Evolutionary conservation across 2,797 vertebrate species (phyloP), one percentile per base, ranked within the genome.

Genomic region (Craterocephalus amniculus): DNA sequence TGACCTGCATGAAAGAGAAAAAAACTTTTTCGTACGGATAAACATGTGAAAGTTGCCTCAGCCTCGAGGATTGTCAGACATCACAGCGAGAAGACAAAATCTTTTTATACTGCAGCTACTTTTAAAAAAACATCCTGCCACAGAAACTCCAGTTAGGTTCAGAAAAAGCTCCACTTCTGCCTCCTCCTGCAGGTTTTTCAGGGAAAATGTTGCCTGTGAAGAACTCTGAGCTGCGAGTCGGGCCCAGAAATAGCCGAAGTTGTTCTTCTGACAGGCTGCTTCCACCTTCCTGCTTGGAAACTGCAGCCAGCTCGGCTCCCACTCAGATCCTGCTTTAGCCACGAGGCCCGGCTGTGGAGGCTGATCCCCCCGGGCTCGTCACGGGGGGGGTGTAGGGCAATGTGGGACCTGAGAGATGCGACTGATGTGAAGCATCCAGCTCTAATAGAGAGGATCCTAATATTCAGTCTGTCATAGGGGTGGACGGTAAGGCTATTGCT

Each of bases 311-410:
- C 38, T 57, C 59, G 45, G 68, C 32, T 62, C 32, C 62, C 55
- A 64, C 36, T 60, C 74, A 58, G n/a, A 31, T 67, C 38, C 24
- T 10, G 10, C 57, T 68, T 67, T 49, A 61, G 51, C 59, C 71
- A 70, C 55, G 14, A 40, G 55, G 14, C 36, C 31, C n/a, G 67
- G 14, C 31, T 49, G 56, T 49, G 65, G 57, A 70, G 45, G 56
- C 56, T 6, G 40, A 67, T 58, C 67, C 58, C 40, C 4, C n/a
- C 29, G 59, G 52, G 24, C 63, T 57, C 54, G n/a, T 43, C 13
- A 18, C 20, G 49, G 31, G 35, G 27, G 32, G 34, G 31, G 57
- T 38, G 34, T 20, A 6, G 20, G 27, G 26, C 29, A 16, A 34
- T 52, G 12, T 24, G 3, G 7, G 54, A 58, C 20, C 64, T 48